Evolutionary conservation across 2,888 invertebrate species (phyloP).

Genomic region (Drosophila meridionalis): DNA sequence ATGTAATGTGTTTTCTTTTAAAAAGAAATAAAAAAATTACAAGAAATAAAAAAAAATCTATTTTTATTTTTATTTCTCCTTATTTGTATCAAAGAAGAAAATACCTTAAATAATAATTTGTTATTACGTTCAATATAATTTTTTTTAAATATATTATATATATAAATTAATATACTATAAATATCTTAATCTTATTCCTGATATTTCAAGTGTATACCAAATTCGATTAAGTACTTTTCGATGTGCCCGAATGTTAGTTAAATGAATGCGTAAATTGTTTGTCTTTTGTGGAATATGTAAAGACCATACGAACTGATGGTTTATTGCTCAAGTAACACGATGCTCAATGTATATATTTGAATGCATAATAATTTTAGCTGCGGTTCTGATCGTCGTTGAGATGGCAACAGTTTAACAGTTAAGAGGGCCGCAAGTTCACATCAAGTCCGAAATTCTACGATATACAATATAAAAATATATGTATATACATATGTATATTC

Average conservation of each 20-base stretch:
- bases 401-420: slow-evolving; percentile 3
- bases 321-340: slow-evolving; percentile 39
- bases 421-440: slow-evolving; percentile 41
- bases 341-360: slow-evolving; percentile 32
- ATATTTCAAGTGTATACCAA: slow-evolving; percentile 22
- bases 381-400: slow-evolving; percentile 11
- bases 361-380: slow-evolving; percentile 34
- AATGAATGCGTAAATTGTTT: slow-evolving; percentile 60
- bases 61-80: too few species aligned
- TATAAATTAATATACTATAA: too few species aligned
- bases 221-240: slow-evolving; percentile 9
- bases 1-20: too few species aligned
- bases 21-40: too few species aligned
- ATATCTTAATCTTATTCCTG: neutral
- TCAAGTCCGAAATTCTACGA: slow-evolving; percentile 42
- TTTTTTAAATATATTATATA: too few species aligned
- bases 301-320: slow-evolving; percentile 41
- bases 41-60: too few species aligned
- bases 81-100: too few species aligned
- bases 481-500: neutral
- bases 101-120: too few species aligned
- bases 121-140: too few species aligned
- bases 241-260: slow-evolving; percentile 28
- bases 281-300: slow-evolving; percentile 54
- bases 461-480: neutral